phyloP scores from a whole-genome alignment of 2,888 invertebrate genomes.

The Amphipoea lucens region DNA sequence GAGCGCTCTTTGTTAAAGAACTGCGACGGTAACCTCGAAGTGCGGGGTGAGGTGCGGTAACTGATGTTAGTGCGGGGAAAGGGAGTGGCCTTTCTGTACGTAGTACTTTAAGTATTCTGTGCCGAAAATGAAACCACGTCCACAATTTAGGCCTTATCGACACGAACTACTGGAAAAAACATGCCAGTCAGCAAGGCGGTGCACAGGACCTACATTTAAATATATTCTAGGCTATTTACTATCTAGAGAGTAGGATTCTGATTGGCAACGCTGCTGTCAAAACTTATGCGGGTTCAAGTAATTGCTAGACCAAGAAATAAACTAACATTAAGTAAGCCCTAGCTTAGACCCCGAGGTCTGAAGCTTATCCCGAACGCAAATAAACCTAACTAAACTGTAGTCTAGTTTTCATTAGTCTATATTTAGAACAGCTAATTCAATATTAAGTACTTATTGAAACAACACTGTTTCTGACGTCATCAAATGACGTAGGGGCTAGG shows the following conservation, averaged over 20 bases:
- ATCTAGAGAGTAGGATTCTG: neutral
- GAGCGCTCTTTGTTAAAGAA: too few species aligned
- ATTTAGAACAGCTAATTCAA: slow-evolving; percentile 29
- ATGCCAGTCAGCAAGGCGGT: too few species aligned
- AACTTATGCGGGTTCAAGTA: neutral
- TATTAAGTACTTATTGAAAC: slow-evolving; percentile 31
- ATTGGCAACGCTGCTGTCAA: neutral
- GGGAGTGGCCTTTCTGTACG: too few species aligned
- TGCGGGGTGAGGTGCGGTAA: too few species aligned
- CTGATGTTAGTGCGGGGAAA: too few species aligned
- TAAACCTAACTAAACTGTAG: neutral
- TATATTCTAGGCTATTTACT: neutral
- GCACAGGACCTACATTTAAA: too few species aligned
- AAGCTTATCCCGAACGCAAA: neutral
- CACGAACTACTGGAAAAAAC: neutral
- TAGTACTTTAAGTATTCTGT: too few species aligned
- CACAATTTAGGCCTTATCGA: neutral
- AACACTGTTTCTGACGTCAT: slow-evolving; percentile 28
- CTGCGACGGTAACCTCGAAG: too few species aligned
- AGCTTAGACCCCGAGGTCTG: too few species aligned
- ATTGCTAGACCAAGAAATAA: neutral
- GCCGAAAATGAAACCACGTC: neutral
- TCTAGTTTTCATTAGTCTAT: slow-evolving; percentile 22
- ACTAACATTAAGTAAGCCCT: neutral
- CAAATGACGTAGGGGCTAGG: slow-evolving; percentile 6